phyloP scores from a whole-genome alignment of 2,888 invertebrate genomes.

The Oxystoma pomonae region DNA sequence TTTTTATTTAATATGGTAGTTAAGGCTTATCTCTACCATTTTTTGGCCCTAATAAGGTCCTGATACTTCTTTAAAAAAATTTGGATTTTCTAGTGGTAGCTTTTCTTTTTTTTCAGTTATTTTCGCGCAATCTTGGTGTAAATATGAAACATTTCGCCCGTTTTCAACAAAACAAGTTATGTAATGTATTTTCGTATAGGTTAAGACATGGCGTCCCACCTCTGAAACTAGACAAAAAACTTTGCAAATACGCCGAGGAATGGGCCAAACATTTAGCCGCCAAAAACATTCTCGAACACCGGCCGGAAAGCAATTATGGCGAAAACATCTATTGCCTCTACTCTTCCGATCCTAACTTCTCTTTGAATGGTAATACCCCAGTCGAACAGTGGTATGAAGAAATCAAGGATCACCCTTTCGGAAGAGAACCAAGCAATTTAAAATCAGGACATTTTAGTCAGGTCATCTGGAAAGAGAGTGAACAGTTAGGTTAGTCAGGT shows the following conservation, averaged over 20 bases:
- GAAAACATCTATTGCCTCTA: slow-evolving; percentile 79
- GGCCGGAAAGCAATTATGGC: slow-evolving; percentile 73
- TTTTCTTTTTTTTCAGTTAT: too few relatives aligned
- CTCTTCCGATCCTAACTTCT: slow-evolving; percentile 66
- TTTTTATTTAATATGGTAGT: too few relatives aligned
- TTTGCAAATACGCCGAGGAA: slow-evolving; percentile 64
- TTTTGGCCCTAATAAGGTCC: too few relatives aligned
- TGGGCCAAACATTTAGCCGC: slow-evolving; percentile 69
- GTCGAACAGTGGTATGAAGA: slow-evolving; percentile 78
- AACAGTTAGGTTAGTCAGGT: slow-evolving; percentile 46
- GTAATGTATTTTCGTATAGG: too few relatives aligned
- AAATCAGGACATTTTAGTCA: slow-evolving; percentile 70
- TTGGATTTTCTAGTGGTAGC: too few relatives aligned
- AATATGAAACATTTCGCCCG: too few relatives aligned
- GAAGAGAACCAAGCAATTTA: slow-evolving; percentile 57
- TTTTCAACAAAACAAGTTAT: too few relatives aligned
- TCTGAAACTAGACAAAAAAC: slow-evolving; percentile 59
- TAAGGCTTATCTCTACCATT: too few relatives aligned
- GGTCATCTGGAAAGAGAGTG: slow-evolving; percentile 65
- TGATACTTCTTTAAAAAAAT: too few relatives aligned
- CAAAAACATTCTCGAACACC: slow-evolving; percentile 65
- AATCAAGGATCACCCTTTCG: slow-evolving; percentile 58
- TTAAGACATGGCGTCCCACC: slow-evolving; percentile 65
- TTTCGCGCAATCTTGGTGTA: too few relatives aligned
- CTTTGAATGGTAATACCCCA: slow-evolving; percentile 63